These are phyloP conservation scores for Drosophila watanabei DNA, from an alignment of 1,140 invertebrate species.

Conservation along the genomic window DNA sequence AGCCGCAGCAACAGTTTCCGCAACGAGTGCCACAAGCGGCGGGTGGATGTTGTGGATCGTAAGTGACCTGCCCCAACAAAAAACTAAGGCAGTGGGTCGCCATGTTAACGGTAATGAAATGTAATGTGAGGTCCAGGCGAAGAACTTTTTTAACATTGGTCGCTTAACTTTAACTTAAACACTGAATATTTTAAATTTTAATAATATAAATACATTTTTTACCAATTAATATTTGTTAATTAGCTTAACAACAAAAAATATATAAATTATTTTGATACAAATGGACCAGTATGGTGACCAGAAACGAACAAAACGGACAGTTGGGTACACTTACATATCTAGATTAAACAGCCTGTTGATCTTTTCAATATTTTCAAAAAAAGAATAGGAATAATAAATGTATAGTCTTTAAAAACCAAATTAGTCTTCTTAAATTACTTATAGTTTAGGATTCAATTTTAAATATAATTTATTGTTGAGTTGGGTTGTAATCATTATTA, in stretches of 20 bases:
- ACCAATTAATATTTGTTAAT: too few species aligned
- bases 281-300: too few species aligned
- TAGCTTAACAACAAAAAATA: too few species aligned
- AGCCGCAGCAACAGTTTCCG: slow-evolving; percentile 39
- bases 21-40: neutral
- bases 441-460: neutral
- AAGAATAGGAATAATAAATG: too few species aligned
- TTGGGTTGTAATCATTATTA: neutral
- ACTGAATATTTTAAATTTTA: neutral
- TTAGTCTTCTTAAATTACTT: neutral
- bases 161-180: too few species aligned
- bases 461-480: neutral
- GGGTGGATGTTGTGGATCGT: slow-evolving; percentile 58
- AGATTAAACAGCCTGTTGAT: too few species aligned
- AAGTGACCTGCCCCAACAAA: slow-evolving; percentile 67
- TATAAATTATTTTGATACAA: too few species aligned
- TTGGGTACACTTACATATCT: too few species aligned
- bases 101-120: slow-evolving; percentile 57
- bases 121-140: neutral
- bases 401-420: too few species aligned
- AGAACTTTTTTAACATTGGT: too few species aligned
- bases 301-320: too few species aligned
- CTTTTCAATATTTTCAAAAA: neutral
- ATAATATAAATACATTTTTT: neutral
- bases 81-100: slow-evolving; percentile 67